Conservation (phyloP, 2,797 vertebrate species). For the Argentina silus region DNA sequence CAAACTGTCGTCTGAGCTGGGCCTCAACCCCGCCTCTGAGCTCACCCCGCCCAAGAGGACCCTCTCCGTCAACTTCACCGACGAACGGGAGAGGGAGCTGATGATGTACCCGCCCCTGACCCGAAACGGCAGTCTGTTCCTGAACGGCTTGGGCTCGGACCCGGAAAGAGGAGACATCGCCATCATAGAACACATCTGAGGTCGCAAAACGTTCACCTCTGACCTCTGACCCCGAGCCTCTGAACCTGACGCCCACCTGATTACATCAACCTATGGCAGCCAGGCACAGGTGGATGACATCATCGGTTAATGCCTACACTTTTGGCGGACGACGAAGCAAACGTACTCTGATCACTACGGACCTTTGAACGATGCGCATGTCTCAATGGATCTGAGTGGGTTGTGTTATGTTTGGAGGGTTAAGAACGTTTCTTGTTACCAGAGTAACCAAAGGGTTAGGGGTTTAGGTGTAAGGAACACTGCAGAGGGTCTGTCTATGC, state of each 20-base stretch:
- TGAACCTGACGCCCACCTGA: neutral
- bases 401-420: neutral
- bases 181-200: slow-evolving; percentile 85
- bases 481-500: neutral
- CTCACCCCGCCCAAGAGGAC: slow-evolving; percentile 85
- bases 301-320: neutral
- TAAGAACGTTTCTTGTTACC: neutral
- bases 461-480: neutral
- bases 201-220: neutral
- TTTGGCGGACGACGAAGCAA: neutral
- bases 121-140: slow-evolving; percentile 84
- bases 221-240: neutral
- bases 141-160: slow-evolving; percentile 86
- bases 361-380: neutral
- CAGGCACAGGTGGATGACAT: neutral
- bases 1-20: slow-evolving; percentile 91
- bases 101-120: slow-evolving; percentile 75
- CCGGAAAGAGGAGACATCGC: slow-evolving; percentile 82
- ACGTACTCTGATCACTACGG: neutral
- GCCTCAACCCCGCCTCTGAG: slow-evolving; percentile 84
- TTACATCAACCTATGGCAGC: neutral
- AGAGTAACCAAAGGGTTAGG: neutral
- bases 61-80: slow-evolving; percentile 83
- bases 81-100: slow-evolving; percentile 80
- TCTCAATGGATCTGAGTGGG: neutral